Evolutionary conservation across 2,797 vertebrate species (phyloP).

Genomic region (Schizopygopsis pylzovi): DNA sequence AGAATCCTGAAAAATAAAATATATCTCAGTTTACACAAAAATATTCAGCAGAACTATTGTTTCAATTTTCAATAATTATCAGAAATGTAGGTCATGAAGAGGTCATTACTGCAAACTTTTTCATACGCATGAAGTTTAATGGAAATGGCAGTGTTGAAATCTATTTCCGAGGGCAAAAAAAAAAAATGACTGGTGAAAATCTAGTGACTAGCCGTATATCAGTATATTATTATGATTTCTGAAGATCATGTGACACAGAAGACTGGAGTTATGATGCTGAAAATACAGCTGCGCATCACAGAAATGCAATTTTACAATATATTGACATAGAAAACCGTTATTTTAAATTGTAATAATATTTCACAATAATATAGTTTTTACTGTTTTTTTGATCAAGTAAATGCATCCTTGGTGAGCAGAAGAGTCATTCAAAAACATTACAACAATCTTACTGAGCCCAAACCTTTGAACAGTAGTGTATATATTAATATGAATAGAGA

Average conservation of each 20-base stretch:
- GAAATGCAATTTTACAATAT: not conserved
- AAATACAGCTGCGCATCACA: not conserved
- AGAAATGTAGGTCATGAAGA: too few relatives aligned
- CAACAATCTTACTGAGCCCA: too few relatives aligned
- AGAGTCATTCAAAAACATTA: not conserved
- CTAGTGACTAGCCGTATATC: not conserved
- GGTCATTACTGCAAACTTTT: too few relatives aligned
- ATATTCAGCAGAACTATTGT: not conserved
- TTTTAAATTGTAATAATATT: not conserved
- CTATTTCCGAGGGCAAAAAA: too few relatives aligned
- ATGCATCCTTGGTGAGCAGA: not conserved
- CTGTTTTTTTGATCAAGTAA: not conserved
- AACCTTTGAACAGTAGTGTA: not conserved
- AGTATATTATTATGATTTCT: not conserved
- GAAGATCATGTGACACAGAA: slow-evolving; percentile 1
- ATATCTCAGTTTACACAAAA: not conserved
- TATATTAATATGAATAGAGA: not conserved
- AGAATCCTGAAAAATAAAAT: not conserved
- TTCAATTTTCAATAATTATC: not conserved
- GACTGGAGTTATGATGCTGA: not conserved
- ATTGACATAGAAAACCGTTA: not conserved
- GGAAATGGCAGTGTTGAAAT: too few relatives aligned
- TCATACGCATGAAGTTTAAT: too few relatives aligned
- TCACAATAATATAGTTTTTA: not conserved
- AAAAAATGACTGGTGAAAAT: too few relatives aligned